Percentiles rank a stretch among this genome's conserved stretches.
Evolutionary conservation across 2,113 vertebrate species (phyloP).

Genomic region (Paracyprichromis sp.): DNA sequence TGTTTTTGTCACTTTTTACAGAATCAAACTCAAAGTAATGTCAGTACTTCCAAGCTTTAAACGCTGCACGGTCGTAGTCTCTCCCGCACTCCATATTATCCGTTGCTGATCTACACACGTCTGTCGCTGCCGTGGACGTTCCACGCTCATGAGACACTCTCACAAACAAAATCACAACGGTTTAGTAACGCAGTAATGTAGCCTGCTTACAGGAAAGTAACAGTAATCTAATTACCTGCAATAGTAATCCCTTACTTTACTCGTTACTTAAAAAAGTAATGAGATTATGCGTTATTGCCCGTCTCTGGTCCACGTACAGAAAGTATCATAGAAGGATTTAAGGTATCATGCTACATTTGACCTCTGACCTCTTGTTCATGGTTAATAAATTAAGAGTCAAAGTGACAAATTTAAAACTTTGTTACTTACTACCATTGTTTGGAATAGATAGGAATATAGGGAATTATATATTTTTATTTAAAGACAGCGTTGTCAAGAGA

Average conservation of each 20-base stretch:
- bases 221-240: too few species aligned
- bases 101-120: too few species aligned
- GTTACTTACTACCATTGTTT: background rate
- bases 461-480: background rate
- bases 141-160: too few species aligned
- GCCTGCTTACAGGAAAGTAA: too few species aligned
- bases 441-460: background rate
- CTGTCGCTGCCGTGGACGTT: too few species aligned
- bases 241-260: background rate
- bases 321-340: background rate
- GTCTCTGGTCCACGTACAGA: background rate
- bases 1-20: too few species aligned
- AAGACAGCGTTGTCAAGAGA: fast-evolving
- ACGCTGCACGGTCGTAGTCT: too few species aligned
- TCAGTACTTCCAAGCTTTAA: too few species aligned
- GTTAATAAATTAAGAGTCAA: fast-evolving
- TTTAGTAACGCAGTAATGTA: too few species aligned
- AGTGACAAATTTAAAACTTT: background rate
- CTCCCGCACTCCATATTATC: too few species aligned
- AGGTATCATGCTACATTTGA: background rate
- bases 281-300: fast-evolving
- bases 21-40: too few species aligned
- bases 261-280: background rate
- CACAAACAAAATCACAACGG: too few species aligned
- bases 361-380: background rate